These are phyloP conservation scores for Aporophyla lueneburgensis DNA, from an alignment of 2,888 invertebrate species.

Conservation along the genomic window DNA sequence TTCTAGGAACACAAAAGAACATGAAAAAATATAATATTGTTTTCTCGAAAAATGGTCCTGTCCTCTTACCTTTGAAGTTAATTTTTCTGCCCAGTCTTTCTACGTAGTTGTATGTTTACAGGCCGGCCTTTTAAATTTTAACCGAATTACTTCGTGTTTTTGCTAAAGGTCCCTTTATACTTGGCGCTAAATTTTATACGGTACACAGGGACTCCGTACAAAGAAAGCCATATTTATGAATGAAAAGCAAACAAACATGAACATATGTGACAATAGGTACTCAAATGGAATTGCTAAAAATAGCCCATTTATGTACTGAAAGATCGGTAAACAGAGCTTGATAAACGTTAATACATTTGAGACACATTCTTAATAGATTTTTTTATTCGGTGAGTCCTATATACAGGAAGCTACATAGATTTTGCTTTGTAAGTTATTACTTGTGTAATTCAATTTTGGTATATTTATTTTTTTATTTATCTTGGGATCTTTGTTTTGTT, in stretches of 20 bases:
- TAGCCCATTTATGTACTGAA: slow-evolving; percentile 26
- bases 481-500: slow-evolving; percentile 7
- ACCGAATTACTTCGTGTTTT: slow-evolving; percentile 44
- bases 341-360: slow-evolving; percentile 36
- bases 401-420: slow-evolving; percentile 24
- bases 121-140: slow-evolving; percentile 26
- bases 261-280: slow-evolving; percentile 22
- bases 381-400: slow-evolving; percentile 34
- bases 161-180: slow-evolving; percentile 36
- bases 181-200: slow-evolving; percentile 15
- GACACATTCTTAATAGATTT: slow-evolving; percentile 51
- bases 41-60: slow-evolving; percentile 9
- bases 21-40: slow-evolving; percentile 10
- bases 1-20: slow-evolving; percentile 31
- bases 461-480: slow-evolving; percentile 24
- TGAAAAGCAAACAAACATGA: slow-evolving; percentile 16
- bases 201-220: slow-evolving; percentile 9
- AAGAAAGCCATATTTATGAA: slow-evolving; percentile 29
- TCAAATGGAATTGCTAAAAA: slow-evolving; percentile 30
- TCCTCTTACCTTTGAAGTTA: slow-evolving; percentile 28
- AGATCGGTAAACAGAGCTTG: slow-evolving; percentile 39
- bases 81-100: slow-evolving; percentile 18
- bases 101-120: slow-evolving; percentile 26
- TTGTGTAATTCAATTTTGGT: slow-evolving; percentile 26
- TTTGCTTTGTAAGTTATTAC: slow-evolving; percentile 19